These are phyloP conservation scores for Orthosia incerta DNA, from an alignment of 2,888 invertebrate species.

Conservation along the genomic window DNA sequence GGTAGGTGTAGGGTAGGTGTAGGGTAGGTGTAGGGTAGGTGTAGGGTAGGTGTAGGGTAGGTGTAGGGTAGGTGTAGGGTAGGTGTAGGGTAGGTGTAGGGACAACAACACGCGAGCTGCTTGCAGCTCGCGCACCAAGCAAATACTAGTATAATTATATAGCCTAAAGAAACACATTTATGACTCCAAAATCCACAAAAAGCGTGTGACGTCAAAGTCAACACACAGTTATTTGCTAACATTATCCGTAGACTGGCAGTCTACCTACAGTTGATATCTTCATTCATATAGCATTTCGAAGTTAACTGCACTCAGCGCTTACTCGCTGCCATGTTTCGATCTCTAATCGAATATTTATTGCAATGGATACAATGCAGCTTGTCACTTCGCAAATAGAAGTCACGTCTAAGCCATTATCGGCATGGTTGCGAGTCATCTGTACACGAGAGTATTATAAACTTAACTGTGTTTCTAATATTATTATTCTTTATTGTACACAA, in stretches of 20 bases:
- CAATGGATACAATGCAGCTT: conserved; percentile 53
- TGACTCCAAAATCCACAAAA: conserved; percentile 24
- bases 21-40: too few relatives aligned
- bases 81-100: too few relatives aligned
- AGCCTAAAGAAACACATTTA: background rate
- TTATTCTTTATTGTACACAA: too few relatives aligned
- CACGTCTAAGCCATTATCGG: conserved; percentile 79
- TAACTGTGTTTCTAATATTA: conserved; percentile 58
- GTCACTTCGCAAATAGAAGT: conserved; percentile 73
- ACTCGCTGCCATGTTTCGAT: conserved; percentile 46
- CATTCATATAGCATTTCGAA: conserved; percentile 43
- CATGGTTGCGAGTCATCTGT: conserved; percentile 71
- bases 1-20: too few relatives aligned
- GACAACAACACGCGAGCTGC: too few relatives aligned
- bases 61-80: too few relatives aligned
- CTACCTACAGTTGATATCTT: conserved; percentile 45
- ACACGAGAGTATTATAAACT: conserved; percentile 64
- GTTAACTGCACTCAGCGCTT: conserved; percentile 31
- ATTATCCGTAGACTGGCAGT: conserved; percentile 35
- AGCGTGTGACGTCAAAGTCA: conserved; percentile 16
- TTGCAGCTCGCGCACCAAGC: too few relatives aligned
- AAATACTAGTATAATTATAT: background rate
- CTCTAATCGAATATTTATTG: conserved; percentile 63
- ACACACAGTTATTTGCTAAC: conserved; percentile 33
- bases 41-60: too few relatives aligned